Base-by-base conservation (phyloP, 2,797 vertebrate species). In the Cuculus canorus region DNA sequence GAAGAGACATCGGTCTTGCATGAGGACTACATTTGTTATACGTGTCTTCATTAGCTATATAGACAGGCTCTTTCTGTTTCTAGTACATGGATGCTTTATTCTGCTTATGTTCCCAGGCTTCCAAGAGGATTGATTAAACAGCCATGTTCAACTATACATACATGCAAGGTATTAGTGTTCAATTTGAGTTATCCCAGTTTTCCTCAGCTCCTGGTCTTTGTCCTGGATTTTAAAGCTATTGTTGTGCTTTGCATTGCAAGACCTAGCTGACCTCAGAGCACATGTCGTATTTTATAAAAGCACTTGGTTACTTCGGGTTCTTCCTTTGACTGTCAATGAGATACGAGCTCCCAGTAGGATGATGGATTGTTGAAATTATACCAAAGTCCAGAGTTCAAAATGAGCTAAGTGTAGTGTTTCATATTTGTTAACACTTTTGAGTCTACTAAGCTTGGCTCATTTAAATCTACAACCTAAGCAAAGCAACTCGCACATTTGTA, bases 141-240 rank as follows among this genome's bases (percentile, higher is more conserved):
- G 12, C 33, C 1, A 1, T 21, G 17, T 30, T 5, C 1, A 50
- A 4, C n/a, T 76, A 2, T 6, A 24, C 13, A 1, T 33, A 5
- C 8, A 8, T 9, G 23, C 65, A 28, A 70, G 52, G 9, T 35
- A 7, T 10, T 52, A 33, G 32, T 0, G 2, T 18, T 75, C 19
- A 66, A 1, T 63, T 30, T 53, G 45, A 71, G 19, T 70, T 68
- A 60, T 14, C 12, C 30, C 18, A 11, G 43, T 68, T 81, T 92
- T 88, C 39, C 28, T 82, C 56, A 92, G 43, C 30, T 76, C 48
- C 37, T 17, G 23, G 11, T 70, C 47, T 79, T 9, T 53, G 21
- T 75, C 27, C 17, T 30, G 11, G 5, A 53, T 81, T 50, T 41
- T 68, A 50, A 86, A 72, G 25, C 15, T 25, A 11, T 13, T 52